These are phyloP conservation scores for Artibeus jamaicensis DNA, from an alignment of 2,797 vertebrate genomes.

Conservation along the genomic window DNA sequence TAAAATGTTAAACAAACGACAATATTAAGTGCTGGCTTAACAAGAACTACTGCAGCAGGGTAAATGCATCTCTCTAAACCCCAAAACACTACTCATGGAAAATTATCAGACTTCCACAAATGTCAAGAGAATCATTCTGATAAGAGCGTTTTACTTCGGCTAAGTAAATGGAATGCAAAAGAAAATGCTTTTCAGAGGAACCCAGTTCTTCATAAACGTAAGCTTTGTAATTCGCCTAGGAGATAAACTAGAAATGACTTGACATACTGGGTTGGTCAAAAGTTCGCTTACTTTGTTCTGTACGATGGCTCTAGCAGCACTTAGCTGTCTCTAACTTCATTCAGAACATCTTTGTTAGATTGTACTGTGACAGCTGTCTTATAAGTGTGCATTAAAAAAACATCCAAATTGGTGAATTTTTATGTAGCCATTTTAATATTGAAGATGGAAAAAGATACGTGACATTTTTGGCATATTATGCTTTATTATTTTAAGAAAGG, in stretches of 20 bases:
- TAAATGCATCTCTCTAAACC: background rate
- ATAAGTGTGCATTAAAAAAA: background rate
- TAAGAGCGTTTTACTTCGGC: constrained; percentile 5
- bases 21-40: background rate
- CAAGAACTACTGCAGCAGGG: background rate
- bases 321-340: background rate
- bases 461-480: background rate
- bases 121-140: background rate
- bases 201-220: background rate
- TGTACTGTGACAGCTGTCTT: background rate
- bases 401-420: background rate
- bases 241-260: background rate
- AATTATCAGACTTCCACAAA: background rate
- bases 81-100: background rate
- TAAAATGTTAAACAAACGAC: too few relatives aligned
- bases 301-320: background rate
- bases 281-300: background rate
- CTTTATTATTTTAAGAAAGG: background rate
- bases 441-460: background rate
- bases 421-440: background rate
- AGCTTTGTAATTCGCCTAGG: background rate
- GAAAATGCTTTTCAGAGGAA: background rate
- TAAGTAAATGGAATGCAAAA: background rate
- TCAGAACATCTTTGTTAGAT: background rate
- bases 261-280: background rate